Percentiles rank a stretch among this genome's conserved stretches.
phyloP scores from a whole-genome alignment of 1,140 invertebrate species.

The Paramacrobiotus metropolitanus region DNA sequence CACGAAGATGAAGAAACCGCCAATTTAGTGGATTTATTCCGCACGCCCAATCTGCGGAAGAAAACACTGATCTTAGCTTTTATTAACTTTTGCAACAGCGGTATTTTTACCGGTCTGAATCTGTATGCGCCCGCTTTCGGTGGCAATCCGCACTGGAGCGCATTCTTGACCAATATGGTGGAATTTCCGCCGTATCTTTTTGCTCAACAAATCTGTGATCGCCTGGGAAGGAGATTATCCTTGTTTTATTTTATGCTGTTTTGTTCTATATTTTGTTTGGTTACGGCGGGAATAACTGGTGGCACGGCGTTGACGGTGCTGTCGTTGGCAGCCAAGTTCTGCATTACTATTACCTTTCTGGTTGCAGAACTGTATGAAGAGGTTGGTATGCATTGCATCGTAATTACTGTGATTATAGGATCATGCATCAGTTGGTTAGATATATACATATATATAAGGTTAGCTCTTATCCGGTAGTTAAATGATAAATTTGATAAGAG shows the following conservation, averaged over 20 bases:
- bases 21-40: slow-evolving; percentile 12
- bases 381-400: no score
- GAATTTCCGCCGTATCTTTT: slow-evolving; percentile 17
- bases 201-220: slow-evolving; percentile 16
- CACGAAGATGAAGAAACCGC: no score
- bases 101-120: background rate
- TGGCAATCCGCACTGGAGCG: slow-evolving; percentile 38
- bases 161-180: slow-evolving; percentile 33
- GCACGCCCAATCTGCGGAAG: slow-evolving; percentile 35
- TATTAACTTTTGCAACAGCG: slow-evolving; percentile 41
- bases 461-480: no score
- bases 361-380: slow-evolving; percentile 35
- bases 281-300: no score
- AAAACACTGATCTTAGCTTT: slow-evolving; percentile 58
- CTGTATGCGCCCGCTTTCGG: background rate
- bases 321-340: slow-evolving; percentile 24
- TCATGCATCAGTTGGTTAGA: no score
- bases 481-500: no score
- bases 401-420: no score
- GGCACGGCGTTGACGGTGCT: slow-evolving; percentile 14
- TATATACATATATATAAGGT: no score
- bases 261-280: no score
- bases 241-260: slow-evolving; percentile 15
- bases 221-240: slow-evolving; percentile 18
- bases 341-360: slow-evolving; percentile 22